Evolutionary conservation across 2,888 invertebrate species (phyloP).

Genomic region (Perithous albicinctus): DNA sequence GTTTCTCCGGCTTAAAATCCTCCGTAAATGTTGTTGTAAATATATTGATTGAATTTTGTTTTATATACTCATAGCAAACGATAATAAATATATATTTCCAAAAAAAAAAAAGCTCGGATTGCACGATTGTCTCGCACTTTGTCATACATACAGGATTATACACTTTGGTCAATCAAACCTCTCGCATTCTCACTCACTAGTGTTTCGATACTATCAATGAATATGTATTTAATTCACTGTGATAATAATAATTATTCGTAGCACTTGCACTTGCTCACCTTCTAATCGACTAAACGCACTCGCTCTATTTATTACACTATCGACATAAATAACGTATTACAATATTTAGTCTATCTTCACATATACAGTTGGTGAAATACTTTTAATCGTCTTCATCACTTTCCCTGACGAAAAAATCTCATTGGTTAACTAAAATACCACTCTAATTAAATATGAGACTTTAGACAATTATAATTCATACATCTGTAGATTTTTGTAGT

Average conservation of each 20-base stretch:
- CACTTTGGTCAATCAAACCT: conserved; percentile 7
- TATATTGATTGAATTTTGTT: conserved; percentile 35
- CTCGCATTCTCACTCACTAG: neutral
- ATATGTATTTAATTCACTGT: neutral
- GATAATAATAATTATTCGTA: conserved; percentile 11
- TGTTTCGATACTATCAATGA: neutral
- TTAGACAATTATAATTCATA: neutral
- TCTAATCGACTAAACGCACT: conserved; percentile 18
- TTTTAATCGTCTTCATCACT: conserved; percentile 22
- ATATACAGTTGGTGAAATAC: conserved; percentile 56
- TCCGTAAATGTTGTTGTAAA: conserved; percentile 58
- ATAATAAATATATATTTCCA: conserved; percentile 57
- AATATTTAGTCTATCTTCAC: conserved; percentile 48
- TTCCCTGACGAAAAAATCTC: neutral
- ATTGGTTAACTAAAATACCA: neutral
- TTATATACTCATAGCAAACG: conserved; percentile 40
- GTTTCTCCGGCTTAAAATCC: conserved; percentile 57
- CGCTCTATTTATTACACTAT: conserved; percentile 35
- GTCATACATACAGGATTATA: conserved; percentile 22
- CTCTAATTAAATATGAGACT: neutral
- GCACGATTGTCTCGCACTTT: conserved; percentile 2
- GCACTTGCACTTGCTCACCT: conserved; percentile 26
- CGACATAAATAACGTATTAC: conserved; percentile 44
- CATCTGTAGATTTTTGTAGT: too few species aligned
- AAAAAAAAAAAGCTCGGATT: conserved; percentile 30